Evolutionary conservation across 2,113 vertebrate species (phyloP).

Genomic region (Spermophilus dauricus): DNA sequence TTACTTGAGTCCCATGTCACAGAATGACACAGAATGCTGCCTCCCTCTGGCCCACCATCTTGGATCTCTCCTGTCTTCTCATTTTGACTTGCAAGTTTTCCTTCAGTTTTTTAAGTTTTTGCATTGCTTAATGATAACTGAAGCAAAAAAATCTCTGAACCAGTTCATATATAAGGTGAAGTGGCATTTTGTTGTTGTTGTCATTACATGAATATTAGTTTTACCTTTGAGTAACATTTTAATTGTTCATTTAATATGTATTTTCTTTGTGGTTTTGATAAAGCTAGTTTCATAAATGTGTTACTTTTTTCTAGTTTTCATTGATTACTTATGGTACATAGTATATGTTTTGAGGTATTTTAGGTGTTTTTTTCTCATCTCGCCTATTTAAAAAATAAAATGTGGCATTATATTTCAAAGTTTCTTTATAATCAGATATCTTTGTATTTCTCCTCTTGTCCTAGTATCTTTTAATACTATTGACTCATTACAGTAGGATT

Average conservation of each 20-base stretch:
- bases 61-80: not conserved
- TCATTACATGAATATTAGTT: not conserved
- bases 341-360: not conserved
- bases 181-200: not conserved
- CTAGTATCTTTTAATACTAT: not conserved
- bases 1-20: no score
- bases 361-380: not conserved
- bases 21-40: no score
- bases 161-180: not conserved
- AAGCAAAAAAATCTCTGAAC: not conserved
- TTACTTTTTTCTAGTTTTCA: not conserved
- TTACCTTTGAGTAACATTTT: not conserved
- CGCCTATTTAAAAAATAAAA: not conserved
- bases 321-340: not conserved
- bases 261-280: not conserved
- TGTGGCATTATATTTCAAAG: not conserved
- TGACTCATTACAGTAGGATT: not conserved
- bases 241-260: not conserved
- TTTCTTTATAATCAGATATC: not conserved
- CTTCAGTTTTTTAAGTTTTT: not conserved
- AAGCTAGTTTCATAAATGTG: not conserved
- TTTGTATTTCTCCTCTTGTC: not conserved
- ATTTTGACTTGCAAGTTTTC: not conserved
- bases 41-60: no score
- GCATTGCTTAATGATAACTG: not conserved